phyloP scores from a whole-genome alignment of 92 coral and sea anemone genomes.

The Palythoa grandiflora region DNA sequence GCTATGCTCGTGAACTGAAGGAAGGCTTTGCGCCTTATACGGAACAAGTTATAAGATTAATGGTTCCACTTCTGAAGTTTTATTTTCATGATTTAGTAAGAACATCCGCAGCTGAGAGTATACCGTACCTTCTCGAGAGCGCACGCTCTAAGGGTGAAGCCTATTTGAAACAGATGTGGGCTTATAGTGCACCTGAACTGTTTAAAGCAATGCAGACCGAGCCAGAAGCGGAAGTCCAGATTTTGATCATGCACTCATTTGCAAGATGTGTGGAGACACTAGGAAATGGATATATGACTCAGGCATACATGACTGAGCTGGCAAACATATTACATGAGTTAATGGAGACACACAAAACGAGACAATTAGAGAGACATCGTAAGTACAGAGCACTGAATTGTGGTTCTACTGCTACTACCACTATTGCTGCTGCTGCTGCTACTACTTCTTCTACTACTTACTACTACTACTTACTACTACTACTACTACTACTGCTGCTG shows the following conservation, averaged over 20 bases:
- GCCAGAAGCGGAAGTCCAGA: constrained; percentile 98
- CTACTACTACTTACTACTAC: not conserved
- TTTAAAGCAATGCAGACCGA: constrained; percentile 90
- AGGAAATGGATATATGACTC: constrained; percentile 89
- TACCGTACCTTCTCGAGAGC: constrained; percentile 90
- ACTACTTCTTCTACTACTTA: not conserved
- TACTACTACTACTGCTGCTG: not conserved
- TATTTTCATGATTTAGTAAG: constrained; percentile 99
- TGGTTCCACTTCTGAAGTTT: constrained; percentile 95
- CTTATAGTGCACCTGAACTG: constrained; percentile 90
- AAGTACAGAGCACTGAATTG: constrained; percentile 41
- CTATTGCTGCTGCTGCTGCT: not conserved
- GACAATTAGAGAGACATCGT: constrained; percentile 95
- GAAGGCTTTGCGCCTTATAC: constrained; percentile 96
- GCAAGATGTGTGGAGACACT: constrained; percentile 97
- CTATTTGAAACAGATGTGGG: constrained; percentile 97
- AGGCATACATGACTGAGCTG: constrained; percentile 80
- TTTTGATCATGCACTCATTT: constrained; percentile 89
- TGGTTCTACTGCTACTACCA: not conserved
- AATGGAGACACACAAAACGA: constrained; percentile 82
- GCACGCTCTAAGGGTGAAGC: constrained; percentile 94
- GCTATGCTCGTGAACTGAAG: constrained; percentile 95
- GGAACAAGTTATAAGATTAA: constrained; percentile 90
- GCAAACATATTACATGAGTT: constrained; percentile 85
- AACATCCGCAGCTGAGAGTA: constrained; percentile 95